Percentiles rank a stretch among this genome's conserved stretches.
Evolutionary conservation across 2,113 vertebrate genomes (phyloP).

Genomic region (Craseonycteris thonglongyai): DNA sequence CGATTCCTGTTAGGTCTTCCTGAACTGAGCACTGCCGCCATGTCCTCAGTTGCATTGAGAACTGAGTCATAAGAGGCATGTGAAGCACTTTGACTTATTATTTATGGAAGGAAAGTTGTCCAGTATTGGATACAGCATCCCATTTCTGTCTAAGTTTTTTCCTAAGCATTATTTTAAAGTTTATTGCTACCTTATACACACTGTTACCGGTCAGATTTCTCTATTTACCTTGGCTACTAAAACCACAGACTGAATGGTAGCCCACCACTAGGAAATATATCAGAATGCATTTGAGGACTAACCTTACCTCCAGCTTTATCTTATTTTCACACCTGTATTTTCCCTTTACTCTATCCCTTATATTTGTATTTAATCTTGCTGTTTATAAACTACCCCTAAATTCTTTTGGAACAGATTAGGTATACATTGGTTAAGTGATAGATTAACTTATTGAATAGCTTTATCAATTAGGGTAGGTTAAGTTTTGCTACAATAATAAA

Average conservation of each 20-base stretch:
- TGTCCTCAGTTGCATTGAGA: background rate
- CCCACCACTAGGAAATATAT: background rate
- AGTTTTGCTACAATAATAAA: background rate
- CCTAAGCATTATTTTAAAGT: background rate
- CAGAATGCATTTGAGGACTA: background rate
- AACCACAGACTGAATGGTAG: background rate
- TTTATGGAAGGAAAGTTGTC: background rate
- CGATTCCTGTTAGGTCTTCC: background rate
- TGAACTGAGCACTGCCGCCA: background rate
- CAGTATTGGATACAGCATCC: background rate
- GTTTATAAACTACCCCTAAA: background rate
- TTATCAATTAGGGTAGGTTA: background rate
- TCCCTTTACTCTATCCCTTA: background rate
- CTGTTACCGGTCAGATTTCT: background rate
- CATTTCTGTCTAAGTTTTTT: background rate
- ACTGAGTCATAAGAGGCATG: background rate
- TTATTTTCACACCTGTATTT: background rate
- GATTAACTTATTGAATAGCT: background rate
- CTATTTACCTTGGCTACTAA: background rate
- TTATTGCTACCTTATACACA: background rate
- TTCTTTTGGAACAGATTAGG: background rate
- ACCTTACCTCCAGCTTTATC: background rate
- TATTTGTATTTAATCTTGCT: background rate
- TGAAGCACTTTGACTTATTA: background rate
- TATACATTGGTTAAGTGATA: background rate